phyloP scores from a whole-genome alignment of 2,797 vertebrate genomes.

The Stomatorhinus walkeri region DNA sequence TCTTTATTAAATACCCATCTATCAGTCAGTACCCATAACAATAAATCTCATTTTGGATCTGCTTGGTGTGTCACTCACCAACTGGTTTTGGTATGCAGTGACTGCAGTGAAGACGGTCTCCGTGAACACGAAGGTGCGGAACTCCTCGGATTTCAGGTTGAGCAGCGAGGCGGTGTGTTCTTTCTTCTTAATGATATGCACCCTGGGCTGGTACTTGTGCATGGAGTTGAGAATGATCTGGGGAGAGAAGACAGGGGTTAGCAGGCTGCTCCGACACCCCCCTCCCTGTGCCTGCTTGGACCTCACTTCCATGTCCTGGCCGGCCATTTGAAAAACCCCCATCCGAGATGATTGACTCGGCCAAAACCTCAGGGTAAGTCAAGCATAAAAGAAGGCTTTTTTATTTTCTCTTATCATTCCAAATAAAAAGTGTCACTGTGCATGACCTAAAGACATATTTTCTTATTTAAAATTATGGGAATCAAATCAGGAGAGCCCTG shows the following conservation, averaged over 20 bases:
- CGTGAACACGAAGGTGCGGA: conserved; percentile 90
- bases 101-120: conserved; percentile 97
- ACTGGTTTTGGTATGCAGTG: conserved; percentile 95
- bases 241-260: background rate
- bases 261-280: background rate
- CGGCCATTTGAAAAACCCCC: background rate
- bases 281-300: background rate
- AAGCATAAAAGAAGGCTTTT: background rate
- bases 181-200: conserved; percentile 99
- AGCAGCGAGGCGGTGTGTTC: conserved; percentile 94
- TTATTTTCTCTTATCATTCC: background rate
- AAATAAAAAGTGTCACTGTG: background rate
- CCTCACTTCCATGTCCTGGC: background rate
- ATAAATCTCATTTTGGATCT: background rate
- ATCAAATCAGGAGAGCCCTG: background rate
- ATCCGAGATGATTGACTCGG: background rate
- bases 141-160: conserved; percentile 96
- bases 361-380: background rate
- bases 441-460: background rate
- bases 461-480: background rate
- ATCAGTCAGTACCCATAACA: background rate
- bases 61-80: conserved; percentile 68
- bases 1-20: background rate
- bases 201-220: conserved; percentile 98
- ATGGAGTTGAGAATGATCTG: conserved; percentile 98